These are phyloP conservation scores for Pelecanus crispus DNA, from an alignment of 2,113 vertebrate species.

Conservation along the genomic window DNA sequence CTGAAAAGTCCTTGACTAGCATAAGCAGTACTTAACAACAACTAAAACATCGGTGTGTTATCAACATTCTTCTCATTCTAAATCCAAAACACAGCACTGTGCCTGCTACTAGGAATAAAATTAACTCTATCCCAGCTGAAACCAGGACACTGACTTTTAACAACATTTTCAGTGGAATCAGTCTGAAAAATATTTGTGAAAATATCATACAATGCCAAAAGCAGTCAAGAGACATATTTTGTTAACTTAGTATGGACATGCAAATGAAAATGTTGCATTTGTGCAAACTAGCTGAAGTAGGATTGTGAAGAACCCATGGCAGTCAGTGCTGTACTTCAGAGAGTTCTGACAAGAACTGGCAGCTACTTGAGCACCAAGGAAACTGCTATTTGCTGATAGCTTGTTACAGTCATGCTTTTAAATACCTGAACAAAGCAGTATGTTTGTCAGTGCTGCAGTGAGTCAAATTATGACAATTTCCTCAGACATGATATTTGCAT, in stretches of 20 bases:
- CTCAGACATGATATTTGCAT: neutral
- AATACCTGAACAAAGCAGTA: slow-evolving; percentile 30
- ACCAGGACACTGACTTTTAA: neutral
- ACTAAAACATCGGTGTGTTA: too few relatives aligned
- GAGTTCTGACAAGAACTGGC: neutral
- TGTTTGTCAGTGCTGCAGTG: neutral
- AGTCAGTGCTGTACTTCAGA: neutral
- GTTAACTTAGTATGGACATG: neutral
- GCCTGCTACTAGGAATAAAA: too few relatives aligned
- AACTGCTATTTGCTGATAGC: slow-evolving; percentile 10
- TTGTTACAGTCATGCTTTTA: slow-evolving; percentile 1
- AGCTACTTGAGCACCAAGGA: neutral
- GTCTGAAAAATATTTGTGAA: neutral
- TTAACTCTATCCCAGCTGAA: too few relatives aligned
- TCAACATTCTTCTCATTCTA: too few relatives aligned
- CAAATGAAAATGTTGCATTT: neutral
- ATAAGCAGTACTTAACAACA: too few relatives aligned
- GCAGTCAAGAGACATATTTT: neutral
- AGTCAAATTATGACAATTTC: neutral
- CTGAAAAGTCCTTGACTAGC: too few relatives aligned
- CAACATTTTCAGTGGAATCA: neutral
- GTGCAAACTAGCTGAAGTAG: neutral
- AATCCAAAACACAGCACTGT: too few relatives aligned
- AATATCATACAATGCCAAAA: neutral
- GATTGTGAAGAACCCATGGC: rapidly evolving